phyloP scores from a whole-genome alignment of 30 jellyfish, hydroid and myxozoan species.

The Aurelia aurita region DNA sequence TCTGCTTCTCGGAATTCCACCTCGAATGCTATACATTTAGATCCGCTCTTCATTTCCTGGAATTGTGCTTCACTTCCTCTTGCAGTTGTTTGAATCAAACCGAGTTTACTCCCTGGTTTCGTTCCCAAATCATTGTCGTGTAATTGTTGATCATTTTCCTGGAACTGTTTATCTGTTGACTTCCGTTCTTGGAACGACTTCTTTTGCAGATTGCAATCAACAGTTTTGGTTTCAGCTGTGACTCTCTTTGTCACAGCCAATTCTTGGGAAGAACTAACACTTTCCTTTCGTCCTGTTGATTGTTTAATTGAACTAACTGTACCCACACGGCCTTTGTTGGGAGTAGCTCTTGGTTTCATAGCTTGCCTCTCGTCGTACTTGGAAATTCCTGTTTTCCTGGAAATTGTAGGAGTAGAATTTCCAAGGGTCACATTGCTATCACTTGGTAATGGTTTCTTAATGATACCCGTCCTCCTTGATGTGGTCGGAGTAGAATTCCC shows the following conservation, averaged over 20 bases:
- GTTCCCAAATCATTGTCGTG: too few species aligned
- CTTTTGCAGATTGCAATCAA: constrained; percentile 42
- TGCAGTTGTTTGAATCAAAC: too few species aligned
- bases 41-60: too few species aligned
- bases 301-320: neutral
- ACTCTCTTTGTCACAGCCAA: neutral
- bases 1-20: neutral
- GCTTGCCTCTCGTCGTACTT: constrained; percentile 32
- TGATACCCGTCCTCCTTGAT: too few species aligned
- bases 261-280: neutral
- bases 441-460: too few species aligned
- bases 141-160: neutral
- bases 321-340: constrained; percentile 19
- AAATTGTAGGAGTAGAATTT: neutral
- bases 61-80: too few species aligned
- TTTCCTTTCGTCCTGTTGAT: neutral
- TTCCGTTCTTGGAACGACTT: constrained; percentile 9
- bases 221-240: constrained; percentile 4
- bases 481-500: too few species aligned
- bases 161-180: neutral
- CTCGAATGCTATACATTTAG: too few species aligned
- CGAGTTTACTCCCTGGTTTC: neutral
- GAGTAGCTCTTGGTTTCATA: constrained; percentile 23
- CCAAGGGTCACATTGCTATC: too few species aligned
- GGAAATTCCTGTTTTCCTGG: constrained; percentile 11